phyloP scores from a whole-genome alignment of 1,140 invertebrate species.

The Drosophila bipectinata region DNA sequence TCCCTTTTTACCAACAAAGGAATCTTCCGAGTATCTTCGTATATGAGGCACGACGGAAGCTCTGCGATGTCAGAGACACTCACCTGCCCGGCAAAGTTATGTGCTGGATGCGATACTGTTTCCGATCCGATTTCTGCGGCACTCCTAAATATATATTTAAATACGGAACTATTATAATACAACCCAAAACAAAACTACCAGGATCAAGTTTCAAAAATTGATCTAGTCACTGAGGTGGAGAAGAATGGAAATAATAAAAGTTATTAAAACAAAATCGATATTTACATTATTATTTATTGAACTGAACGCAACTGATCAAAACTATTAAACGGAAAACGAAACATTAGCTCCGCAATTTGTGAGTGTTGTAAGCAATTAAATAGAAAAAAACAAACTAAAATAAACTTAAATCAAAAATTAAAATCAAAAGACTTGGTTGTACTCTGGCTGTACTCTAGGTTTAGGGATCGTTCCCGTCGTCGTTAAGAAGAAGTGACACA shows the following conservation, averaged over 20 bases:
- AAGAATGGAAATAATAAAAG: conserved; percentile 57
- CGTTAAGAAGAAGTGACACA: too few relatives aligned
- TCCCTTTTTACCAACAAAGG: too few relatives aligned
- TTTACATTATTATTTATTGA: conserved; percentile 7
- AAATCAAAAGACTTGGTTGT: too few relatives aligned
- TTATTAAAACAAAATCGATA: conserved; percentile 50
- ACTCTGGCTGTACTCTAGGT: too few relatives aligned
- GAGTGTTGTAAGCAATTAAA: too few relatives aligned
- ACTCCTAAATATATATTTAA: conserved; percentile 69
- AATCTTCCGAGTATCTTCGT: too few relatives aligned
- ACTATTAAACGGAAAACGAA: background rate
- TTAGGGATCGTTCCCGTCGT: too few relatives aligned
- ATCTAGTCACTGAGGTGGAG: conserved; percentile 50
- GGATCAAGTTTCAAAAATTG: conserved; percentile 72
- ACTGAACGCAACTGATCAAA: background rate
- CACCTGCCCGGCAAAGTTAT: too few relatives aligned
- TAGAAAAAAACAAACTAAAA: background rate
- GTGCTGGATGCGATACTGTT: too few relatives aligned
- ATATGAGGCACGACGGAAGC: too few relatives aligned
- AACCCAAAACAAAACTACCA: conserved; percentile 29
- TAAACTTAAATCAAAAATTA: background rate
- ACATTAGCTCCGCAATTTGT: background rate
- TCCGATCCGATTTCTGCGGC: background rate
- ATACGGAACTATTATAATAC: conserved; percentile 28
- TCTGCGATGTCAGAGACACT: too few relatives aligned